These are phyloP conservation scores for Dryadula phaetusa DNA, from an alignment of 2,888 invertebrate species.

Conservation along the genomic window DNA sequence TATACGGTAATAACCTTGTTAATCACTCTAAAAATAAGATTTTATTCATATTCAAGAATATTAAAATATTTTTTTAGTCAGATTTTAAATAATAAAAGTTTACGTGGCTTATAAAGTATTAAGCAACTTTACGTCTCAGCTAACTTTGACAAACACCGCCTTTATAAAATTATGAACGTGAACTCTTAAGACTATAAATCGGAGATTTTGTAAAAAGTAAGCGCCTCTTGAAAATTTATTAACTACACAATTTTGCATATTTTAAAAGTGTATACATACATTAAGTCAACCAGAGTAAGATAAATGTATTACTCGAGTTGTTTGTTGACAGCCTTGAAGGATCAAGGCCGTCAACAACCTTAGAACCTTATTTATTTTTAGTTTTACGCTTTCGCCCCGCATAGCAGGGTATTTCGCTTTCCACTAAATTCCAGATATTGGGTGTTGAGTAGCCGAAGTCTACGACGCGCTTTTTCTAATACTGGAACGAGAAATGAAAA, in stretches of 20 bases:
- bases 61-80: not conserved
- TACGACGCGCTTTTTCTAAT: too few species aligned
- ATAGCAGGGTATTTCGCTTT: too few species aligned
- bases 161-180: conserved; percentile 29
- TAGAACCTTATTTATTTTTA: too few species aligned
- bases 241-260: not conserved
- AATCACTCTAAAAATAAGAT: not conserved
- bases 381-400: too few species aligned
- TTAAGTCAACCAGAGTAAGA: not conserved
- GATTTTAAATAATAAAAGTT: conserved; percentile 11
- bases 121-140: conserved; percentile 23
- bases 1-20: too few species aligned
- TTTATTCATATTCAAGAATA: not conserved
- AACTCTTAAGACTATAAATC: conserved; percentile 30
- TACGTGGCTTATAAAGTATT: conserved; percentile 18
- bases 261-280: not conserved
- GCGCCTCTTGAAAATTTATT: conserved; percentile 14
- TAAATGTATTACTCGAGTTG: not conserved
- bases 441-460: too few species aligned
- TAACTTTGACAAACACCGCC: conserved; percentile 26
- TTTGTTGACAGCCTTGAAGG: not conserved
- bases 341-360: too few species aligned
- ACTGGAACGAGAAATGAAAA: too few species aligned
- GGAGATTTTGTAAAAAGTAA: conserved; percentile 23
- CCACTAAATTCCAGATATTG: too few species aligned